phyloP scores from a whole-genome alignment of 2,113 vertebrate genomes.

The Motacilla alba region DNA sequence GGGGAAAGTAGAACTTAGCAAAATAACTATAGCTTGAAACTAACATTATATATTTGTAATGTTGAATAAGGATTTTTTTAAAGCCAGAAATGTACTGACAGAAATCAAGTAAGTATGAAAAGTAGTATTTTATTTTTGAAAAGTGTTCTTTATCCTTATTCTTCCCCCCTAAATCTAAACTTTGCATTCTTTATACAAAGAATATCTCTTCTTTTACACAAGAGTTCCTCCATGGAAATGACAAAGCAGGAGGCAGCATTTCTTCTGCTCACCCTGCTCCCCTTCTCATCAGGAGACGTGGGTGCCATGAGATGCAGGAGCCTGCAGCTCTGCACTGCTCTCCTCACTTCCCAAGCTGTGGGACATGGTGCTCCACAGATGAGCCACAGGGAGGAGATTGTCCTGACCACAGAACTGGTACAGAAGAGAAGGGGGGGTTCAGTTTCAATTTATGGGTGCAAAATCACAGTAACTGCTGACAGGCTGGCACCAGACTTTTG shows the following conservation, averaged over 20 bases:
- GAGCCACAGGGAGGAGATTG: not conserved
- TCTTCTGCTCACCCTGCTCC: not conserved
- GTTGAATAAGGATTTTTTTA: not conserved
- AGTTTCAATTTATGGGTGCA: not conserved
- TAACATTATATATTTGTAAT: not conserved
- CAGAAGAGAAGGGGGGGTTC: accelerated
- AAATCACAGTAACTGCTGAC: not conserved
- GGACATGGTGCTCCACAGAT: not conserved
- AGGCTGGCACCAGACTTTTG: not conserved
- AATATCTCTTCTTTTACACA: too few species aligned
- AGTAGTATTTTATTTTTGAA: not conserved
- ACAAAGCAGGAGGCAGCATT: not conserved
- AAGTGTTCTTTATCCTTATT: not conserved
- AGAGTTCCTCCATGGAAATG: not conserved
- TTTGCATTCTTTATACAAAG: not conserved
- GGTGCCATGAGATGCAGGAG: not conserved
- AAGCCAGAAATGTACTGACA: not conserved
- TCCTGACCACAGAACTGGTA: not conserved
- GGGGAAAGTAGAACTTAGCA: constrained; percentile 7
- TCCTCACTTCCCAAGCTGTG: not conserved
- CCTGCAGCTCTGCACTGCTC: not conserved
- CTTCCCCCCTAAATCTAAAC: not conserved
- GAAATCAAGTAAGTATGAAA: not conserved
- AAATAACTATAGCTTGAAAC: constrained; percentile 3
- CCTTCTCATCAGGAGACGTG: not conserved